Evolutionary conservation across 1,140 invertebrate species (phyloP).

Genomic region (Tribolium castaneum): DNA sequence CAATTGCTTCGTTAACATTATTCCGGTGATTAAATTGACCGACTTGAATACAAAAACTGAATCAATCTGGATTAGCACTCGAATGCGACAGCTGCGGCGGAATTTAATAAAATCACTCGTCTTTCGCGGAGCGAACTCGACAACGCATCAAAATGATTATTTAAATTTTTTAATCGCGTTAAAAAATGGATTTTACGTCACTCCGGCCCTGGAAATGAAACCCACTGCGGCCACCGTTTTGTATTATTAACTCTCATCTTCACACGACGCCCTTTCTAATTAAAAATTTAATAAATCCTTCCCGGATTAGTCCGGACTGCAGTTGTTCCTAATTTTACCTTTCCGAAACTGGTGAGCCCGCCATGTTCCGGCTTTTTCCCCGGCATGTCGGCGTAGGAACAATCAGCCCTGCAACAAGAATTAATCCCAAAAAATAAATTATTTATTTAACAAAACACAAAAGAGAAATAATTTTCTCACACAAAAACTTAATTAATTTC

Average conservation of each 20-base stretch:
- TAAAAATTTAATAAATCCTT: conserved; percentile 30
- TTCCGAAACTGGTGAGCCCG: conserved; percentile 76
- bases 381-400: conserved; percentile 71
- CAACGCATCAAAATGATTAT: too few relatives aligned
- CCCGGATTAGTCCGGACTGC: not conserved
- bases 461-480: not conserved
- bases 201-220: not conserved
- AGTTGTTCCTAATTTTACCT: conserved; percentile 65
- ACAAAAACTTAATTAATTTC: conserved; percentile 1
- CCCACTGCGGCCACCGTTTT: not conserved
- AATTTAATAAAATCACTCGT: conserved; percentile 31
- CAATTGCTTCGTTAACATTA: conserved; percentile 29
- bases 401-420: conserved; percentile 70
- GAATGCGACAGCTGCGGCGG: not conserved
- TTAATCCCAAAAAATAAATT: not conserved
- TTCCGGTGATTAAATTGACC: conserved; percentile 36
- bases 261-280: not conserved
- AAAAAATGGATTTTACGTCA: not conserved
- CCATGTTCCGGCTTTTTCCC: conserved; percentile 71
- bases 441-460: not conserved
- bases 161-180: not conserved
- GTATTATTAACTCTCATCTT: not conserved
- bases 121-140: not conserved
- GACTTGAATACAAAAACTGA: not conserved
- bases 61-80: conserved; percentile 11